phyloP scores from a whole-genome alignment of 2,797 vertebrate species.

The Gobio occitaniae region DNA sequence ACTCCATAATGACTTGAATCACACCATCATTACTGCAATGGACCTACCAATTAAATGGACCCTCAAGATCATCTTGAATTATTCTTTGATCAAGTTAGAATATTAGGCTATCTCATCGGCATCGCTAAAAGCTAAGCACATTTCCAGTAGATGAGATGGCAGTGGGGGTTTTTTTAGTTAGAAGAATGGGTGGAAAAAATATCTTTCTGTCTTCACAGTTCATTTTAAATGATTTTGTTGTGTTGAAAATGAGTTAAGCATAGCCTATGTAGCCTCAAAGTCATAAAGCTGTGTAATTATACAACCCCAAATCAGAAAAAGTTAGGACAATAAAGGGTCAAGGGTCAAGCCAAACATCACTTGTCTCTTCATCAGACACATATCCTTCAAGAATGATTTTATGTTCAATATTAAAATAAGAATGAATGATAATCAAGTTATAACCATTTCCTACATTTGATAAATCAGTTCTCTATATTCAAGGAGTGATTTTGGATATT shows the following conservation, averaged over 20 bases:
- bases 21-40: not conserved
- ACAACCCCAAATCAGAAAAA: too few species aligned
- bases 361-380: too few species aligned
- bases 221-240: not conserved
- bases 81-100: not conserved
- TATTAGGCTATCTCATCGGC: not conserved
- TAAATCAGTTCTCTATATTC: too few species aligned
- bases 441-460: too few species aligned
- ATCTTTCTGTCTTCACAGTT: not conserved
- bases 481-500: too few species aligned
- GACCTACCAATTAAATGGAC: not conserved
- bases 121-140: not conserved
- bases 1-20: not conserved
- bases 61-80: not conserved
- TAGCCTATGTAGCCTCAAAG: not conserved
- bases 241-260: not conserved
- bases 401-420: too few species aligned
- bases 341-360: too few species aligned
- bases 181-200: not conserved
- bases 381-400: too few species aligned
- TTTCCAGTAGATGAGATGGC: not conserved
- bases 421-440: too few species aligned
- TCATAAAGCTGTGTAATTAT: not conserved
- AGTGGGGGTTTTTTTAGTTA: not conserved
- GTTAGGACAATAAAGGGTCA: too few species aligned